Evolutionary conservation across 92 coral and sea anemone species (phyloP).

Genomic region (Desmophyllum pertusum): DNA sequence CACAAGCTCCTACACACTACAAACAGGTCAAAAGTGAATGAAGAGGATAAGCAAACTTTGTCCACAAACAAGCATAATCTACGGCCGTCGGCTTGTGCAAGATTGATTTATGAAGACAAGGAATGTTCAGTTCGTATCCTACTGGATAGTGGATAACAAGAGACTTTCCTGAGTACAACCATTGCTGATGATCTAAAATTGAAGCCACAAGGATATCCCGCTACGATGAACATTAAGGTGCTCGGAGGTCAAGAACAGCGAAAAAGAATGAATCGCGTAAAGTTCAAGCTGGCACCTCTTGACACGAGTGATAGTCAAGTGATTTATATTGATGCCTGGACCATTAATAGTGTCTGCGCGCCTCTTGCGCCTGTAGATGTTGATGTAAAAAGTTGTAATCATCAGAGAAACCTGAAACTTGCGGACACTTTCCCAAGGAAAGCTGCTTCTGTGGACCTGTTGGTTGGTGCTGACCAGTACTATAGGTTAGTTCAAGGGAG

Average conservation of each 20-base stretch:
- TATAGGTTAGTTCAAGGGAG: slow-evolving; percentile 14
- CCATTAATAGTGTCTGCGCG: slow-evolving; percentile 34
- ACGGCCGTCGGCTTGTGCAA: neutral
- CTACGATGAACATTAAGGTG: neutral
- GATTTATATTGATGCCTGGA: slow-evolving; percentile 44
- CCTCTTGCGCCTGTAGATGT: slow-evolving; percentile 38
- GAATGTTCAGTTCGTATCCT: neutral
- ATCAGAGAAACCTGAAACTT: slow-evolving; percentile 16
- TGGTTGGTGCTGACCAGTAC: slow-evolving; percentile 41
- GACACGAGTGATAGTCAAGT: slow-evolving; percentile 7
- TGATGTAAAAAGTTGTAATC: slow-evolving; percentile 14
- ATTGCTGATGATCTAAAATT: neutral
- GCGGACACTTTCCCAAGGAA: slow-evolving; percentile 43
- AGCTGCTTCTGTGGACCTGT: slow-evolving; percentile 26
- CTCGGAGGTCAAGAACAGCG: slow-evolving; percentile 20
- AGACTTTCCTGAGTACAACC: neutral
- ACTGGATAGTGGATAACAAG: slow-evolving; percentile 3
- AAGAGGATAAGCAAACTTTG: neutral
- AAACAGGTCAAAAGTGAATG: neutral
- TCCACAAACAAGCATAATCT: slow-evolving; percentile 6
- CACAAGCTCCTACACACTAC: neutral
- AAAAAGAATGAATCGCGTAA: slow-evolving; percentile 15
- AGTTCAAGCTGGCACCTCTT: neutral
- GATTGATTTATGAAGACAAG: neutral
- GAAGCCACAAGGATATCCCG: neutral